Evolutionary conservation across 64 coral and sea anemone genomes (phyloP).

Genomic region (Porites lutea): DNA sequence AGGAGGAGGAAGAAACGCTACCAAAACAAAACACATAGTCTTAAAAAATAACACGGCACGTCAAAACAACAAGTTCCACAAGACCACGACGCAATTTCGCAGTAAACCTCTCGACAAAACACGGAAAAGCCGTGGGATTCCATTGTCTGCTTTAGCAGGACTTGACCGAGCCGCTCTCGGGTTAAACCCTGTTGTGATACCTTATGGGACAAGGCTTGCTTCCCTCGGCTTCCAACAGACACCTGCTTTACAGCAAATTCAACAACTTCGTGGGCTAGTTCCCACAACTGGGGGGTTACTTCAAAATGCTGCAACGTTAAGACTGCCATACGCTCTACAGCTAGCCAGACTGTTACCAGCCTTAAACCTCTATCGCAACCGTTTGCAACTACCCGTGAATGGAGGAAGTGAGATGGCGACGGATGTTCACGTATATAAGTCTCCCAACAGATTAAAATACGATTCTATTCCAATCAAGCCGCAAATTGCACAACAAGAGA

Average conservation of each 20-base stretch:
- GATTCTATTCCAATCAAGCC: conserved; percentile 73
- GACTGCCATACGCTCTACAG: conserved; percentile 58
- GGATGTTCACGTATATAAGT: conserved; percentile 44
- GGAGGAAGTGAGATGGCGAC: not conserved
- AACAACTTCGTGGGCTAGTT: conserved; percentile 37
- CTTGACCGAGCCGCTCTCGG: conserved; percentile 38
- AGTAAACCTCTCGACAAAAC: conserved; percentile 1
- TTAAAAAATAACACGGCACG: not conserved
- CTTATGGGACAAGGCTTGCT: conserved; percentile 50
- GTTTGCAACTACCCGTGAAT: conserved; percentile 23
- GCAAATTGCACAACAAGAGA: not conserved
- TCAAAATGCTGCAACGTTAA: conserved; percentile 43
- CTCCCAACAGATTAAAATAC: conserved; percentile 55
- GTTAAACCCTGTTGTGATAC: conserved; percentile 32
- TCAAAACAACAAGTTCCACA: conserved; percentile 3
- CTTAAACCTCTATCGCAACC: conserved; percentile 37
- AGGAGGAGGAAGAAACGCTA: not conserved
- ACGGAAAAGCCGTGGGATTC: conserved; percentile 42
- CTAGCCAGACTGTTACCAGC: conserved; percentile 58
- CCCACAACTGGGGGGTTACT: conserved; percentile 34
- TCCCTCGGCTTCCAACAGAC: conserved; percentile 47
- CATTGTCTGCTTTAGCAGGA: conserved; percentile 30
- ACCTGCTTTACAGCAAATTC: conserved; percentile 36
- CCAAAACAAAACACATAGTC: conserved; percentile 12
- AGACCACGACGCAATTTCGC: conserved; percentile 3